Evolutionary conservation across 1,140 invertebrate species (phyloP), one percentile per base, ranked within the genome.

Genomic region (Meloidogyne hapla): DNA sequence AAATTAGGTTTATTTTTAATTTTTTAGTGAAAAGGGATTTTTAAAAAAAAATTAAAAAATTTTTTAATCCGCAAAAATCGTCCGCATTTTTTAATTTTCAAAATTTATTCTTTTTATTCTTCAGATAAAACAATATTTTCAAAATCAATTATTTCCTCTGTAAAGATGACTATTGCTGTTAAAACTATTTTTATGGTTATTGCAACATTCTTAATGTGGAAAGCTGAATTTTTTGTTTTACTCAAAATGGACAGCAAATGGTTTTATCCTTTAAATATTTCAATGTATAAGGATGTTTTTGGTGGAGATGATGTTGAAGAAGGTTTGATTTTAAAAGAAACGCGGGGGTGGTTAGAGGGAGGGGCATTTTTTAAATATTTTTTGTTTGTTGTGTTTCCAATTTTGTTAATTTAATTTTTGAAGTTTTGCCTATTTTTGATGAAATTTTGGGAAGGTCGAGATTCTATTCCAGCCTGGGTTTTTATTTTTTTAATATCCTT

Each of bases 1-100:
- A 45, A 23, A 64, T 23, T 77, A n/a, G 33, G 75, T 77, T 26
- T 33, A 62, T 71, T 76, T 73, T 28, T 25, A 48, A 18, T 3
- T 48, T 48, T 15, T 18, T 48, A 15, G 12, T 15, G 1, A 33
- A 33, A 33, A 2, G 1, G 38, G 6, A 67, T 8, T 28, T 67
- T 65, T 18, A 15, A 15, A 15, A 18, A 18, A 15, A 15, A 12
- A 12, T 10, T 42, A 13, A 13, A 13, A 15, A 42, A 13, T 42
- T 42, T 42, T 42, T 2, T 2, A 10, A 18, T 40, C 56, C 68
- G 33, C 68, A 40, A 42, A 69, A 40, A 42, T 45, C 42, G 13
- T 45, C 38, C 33, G 25, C 45, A 48, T 18, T 15, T 42, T 69
- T 42, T 48, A 69, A 42, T 69, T 69, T 18, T 42, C 18, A 4